phyloP scores from a whole-genome alignment of 2,888 invertebrate genomes.

The Crioceris asparagi region DNA sequence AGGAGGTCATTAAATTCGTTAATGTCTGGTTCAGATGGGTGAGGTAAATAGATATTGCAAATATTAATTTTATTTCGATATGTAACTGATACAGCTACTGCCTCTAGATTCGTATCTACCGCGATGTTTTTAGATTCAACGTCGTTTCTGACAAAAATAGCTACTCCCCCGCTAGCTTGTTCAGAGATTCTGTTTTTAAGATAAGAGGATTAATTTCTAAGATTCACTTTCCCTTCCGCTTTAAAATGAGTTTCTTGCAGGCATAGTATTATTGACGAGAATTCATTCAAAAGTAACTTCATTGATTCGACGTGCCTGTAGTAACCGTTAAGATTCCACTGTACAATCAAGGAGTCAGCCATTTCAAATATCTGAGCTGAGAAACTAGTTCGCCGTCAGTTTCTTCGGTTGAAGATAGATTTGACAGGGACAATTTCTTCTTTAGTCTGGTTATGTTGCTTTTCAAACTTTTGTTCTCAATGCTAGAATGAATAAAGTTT shows the following conservation, averaged over 20 bases:
- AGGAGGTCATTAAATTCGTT: no score
- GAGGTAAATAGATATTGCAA: no score
- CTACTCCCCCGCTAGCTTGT: background rate
- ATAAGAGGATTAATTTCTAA: constrained; percentile 1
- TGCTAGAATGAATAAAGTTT: constrained; percentile 1
- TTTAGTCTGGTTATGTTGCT: constrained; percentile 1
- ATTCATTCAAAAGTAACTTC: no score
- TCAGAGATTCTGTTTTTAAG: constrained; percentile 1
- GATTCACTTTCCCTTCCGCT: constrained; percentile 1
- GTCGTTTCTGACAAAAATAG: no score
- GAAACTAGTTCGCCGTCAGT: background rate
- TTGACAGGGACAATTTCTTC: constrained; percentile 1
- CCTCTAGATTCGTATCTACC: no score
- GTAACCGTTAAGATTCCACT: no score
- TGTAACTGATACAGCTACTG: no score
- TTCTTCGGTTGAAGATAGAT: constrained; percentile 1
- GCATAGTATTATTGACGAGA: constrained; percentile 2
- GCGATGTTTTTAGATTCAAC: no score
- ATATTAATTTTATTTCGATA: no score
- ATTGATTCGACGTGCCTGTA: no score
- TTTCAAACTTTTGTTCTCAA: constrained; percentile 1
- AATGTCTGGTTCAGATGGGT: no score
- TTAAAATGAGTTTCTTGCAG: constrained; percentile 2
- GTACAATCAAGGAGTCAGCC: no score
- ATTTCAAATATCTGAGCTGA: constrained; percentile 2